Conservation (phyloP, 2,113 vertebrate genomes). For the Nymphicus hollandicus region DNA sequence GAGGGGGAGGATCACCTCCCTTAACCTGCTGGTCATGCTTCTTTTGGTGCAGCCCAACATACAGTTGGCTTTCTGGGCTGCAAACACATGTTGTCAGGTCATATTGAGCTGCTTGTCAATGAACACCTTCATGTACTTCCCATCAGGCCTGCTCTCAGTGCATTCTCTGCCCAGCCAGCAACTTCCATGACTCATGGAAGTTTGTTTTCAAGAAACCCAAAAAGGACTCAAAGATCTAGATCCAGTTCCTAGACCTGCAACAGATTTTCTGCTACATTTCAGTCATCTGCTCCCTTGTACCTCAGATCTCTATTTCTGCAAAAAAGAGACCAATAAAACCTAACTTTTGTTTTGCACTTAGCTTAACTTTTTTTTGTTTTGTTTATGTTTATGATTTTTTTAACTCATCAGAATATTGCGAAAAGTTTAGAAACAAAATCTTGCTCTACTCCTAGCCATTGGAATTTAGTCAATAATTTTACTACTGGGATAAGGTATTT, state of each 20-base stretch:
- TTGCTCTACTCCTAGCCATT: background rate
- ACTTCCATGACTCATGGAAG: background rate
- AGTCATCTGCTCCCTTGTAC: background rate
- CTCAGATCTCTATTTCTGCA: background rate
- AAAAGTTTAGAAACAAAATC: background rate
- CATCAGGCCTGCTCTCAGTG: background rate
- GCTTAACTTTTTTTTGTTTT: background rate
- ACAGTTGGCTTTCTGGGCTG: background rate
- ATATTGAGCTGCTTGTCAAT: background rate
- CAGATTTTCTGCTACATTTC: background rate
- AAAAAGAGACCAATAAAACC: background rate
- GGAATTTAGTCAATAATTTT: background rate
- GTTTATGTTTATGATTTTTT: background rate
- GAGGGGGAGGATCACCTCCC: background rate
- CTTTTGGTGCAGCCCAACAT: background rate
- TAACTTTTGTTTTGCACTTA: background rate
- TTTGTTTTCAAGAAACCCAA: background rate
- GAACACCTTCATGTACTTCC: background rate
- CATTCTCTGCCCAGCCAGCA: background rate
- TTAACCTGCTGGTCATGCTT: background rate
- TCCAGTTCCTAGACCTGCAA: background rate
- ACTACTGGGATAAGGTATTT: background rate
- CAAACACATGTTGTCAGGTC: background rate
- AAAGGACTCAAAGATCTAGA: background rate
- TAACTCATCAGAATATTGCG: background rate